Conservation (phyloP, 2,888 invertebrate genomes). For the Tillus elongatus region DNA sequence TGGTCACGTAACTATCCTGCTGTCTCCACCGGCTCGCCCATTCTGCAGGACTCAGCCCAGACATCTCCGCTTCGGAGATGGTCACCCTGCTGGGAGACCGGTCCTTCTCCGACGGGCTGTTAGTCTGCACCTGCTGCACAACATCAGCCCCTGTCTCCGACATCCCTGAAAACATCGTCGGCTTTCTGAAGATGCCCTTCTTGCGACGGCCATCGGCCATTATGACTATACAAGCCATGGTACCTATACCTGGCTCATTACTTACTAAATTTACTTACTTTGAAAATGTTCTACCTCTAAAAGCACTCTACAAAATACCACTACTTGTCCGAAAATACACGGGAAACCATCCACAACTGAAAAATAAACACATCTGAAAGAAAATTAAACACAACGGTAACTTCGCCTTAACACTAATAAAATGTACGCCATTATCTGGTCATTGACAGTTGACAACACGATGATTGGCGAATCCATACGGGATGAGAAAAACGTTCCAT, state of each 20-base stretch:
- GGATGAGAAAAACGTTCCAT: no score
- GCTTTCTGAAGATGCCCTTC: slow-evolving; percentile 8
- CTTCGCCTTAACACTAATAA: no score
- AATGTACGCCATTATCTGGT: no score
- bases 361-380: background rate
- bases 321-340: slow-evolving; percentile 21
- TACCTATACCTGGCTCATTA: no score
- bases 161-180: slow-evolving; percentile 28
- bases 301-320: slow-evolving; percentile 16
- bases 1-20: slow-evolving; percentile 68
- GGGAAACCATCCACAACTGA: slow-evolving; percentile 9
- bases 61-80: slow-evolving; percentile 56
- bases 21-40: slow-evolving; percentile 62
- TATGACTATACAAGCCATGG: no score
- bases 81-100: slow-evolving; percentile 48
- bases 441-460: no score
- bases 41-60: slow-evolving; percentile 54
- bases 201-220: slow-evolving; percentile 26
- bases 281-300: slow-evolving; percentile 15
- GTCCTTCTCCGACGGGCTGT: slow-evolving; percentile 46
- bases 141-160: slow-evolving; percentile 27
- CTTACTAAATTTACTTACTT: slow-evolving; percentile 26
- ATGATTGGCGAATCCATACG: no score
- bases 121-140: slow-evolving; percentile 36
- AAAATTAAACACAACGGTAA: no score